A percentile compares a stretch with the other conserved stretches of the same genome.
phyloP scores from a whole-genome alignment of 2,797 vertebrate genomes.

The Myioborus melanocephalus region DNA sequence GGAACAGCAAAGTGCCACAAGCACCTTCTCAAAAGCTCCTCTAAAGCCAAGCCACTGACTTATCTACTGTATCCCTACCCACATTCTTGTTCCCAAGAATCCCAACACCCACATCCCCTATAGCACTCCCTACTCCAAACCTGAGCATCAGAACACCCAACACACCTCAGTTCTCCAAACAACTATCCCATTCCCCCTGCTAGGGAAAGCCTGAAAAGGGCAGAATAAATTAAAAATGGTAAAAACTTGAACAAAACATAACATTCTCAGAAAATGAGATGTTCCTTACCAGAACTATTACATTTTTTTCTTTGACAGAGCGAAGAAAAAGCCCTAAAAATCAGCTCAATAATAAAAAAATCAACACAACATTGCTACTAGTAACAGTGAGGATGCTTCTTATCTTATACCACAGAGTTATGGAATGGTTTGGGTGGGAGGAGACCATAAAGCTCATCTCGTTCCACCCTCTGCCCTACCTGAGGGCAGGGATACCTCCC shows the following conservation, averaged over 20 bases:
- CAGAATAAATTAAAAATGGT: not conserved
- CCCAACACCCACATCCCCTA: not conserved
- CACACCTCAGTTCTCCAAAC: not conserved
- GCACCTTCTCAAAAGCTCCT: not conserved
- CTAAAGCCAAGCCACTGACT: not conserved
- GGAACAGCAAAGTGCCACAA: not conserved
- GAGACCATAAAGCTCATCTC: not conserved
- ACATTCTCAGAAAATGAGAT: fast-evolving
- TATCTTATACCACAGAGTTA: fast-evolving
- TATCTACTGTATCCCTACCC: not conserved
- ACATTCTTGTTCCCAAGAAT: not conserved
- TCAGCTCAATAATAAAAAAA: not conserved
- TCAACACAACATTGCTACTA: fast-evolving
- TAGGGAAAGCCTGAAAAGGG: not conserved
- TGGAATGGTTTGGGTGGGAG: not conserved
- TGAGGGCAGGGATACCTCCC: not conserved
- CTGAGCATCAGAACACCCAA: not conserved
- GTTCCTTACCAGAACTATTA: not conserved
- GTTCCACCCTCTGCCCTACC: not conserved
- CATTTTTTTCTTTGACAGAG: not conserved
- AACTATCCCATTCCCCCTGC: not conserved
- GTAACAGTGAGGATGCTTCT: not conserved
- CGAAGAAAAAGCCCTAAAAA: fast-evolving
- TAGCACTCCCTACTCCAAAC: not conserved
- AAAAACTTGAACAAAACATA: not conserved